Conservation (phyloP, 2,797 vertebrate species). For the Cichlasoma orientale region DNA sequence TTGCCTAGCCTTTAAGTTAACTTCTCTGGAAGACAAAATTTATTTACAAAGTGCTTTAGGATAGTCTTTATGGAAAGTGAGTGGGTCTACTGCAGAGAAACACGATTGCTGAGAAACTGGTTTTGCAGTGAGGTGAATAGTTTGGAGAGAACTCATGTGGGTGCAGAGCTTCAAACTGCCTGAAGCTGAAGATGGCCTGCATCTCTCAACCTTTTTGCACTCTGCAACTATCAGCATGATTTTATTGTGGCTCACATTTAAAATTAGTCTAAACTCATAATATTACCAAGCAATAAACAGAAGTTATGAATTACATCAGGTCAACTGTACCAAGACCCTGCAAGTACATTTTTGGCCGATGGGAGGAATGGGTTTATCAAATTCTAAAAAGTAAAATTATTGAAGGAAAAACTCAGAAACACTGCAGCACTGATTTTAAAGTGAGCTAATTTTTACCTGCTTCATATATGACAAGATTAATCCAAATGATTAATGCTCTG, state of each 20-base stretch:
- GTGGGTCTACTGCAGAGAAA: conserved; percentile 35
- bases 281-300: not conserved
- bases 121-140: conserved; percentile 6
- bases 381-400: not conserved
- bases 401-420: not conserved
- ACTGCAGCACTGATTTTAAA: not conserved
- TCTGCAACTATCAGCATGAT: conserved; percentile 1
- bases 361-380: not conserved
- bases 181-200: conserved; percentile 14
- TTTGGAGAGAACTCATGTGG: conserved; percentile 31
- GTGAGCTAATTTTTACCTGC: not conserved
- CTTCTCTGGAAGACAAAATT: conserved; percentile 9
- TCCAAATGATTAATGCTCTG: not conserved
- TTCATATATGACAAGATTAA: not conserved
- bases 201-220: conserved; percentile 28
- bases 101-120: conserved; percentile 17
- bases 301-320: not conserved
- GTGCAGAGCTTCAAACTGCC: conserved; percentile 20
- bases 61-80: conserved; percentile 25
- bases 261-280: not conserved
- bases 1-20: not conserved
- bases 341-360: not conserved
- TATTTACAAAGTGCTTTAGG: conserved; percentile 7
- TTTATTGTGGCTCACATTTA: not conserved
- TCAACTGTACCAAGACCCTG: not conserved